A percentile compares a stretch with the other conserved stretches of the same genome.
Conservation (phyloP, 2,888 invertebrate species). For the Bombylius discolor region DNA sequence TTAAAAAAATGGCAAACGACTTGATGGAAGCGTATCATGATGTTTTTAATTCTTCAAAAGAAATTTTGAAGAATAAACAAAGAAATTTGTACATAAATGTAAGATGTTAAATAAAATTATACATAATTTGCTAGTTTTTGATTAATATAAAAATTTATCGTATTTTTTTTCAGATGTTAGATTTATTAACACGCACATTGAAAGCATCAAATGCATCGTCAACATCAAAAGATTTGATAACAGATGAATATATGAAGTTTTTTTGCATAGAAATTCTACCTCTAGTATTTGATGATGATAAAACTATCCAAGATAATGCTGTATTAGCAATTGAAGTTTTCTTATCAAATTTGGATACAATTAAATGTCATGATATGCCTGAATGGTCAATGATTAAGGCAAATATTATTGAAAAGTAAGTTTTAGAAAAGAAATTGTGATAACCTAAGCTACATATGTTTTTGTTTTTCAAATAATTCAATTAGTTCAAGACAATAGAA, state of each 20-base stretch:
- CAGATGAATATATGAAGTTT: conserved; percentile 31
- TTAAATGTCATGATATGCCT: conserved; percentile 33
- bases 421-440: not conserved
- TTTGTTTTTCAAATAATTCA: too few species aligned
- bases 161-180: conserved; percentile 28
- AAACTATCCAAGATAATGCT: conserved; percentile 27
- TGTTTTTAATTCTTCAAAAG: conserved; percentile 31
- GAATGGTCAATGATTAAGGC: conserved; percentile 36
- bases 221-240: conserved; percentile 25
- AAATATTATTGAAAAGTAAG: conserved; percentile 29
- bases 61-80: conserved; percentile 29
- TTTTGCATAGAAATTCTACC: conserved; percentile 42
- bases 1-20: not conserved
- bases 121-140: not conserved
- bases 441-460: too few species aligned
- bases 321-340: conserved; percentile 36
- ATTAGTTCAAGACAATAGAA: too few species aligned
- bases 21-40: conserved; percentile 24
- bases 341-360: conserved; percentile 31
- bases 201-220: conserved; percentile 26
- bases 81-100: conserved; percentile 33
- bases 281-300: conserved; percentile 31
- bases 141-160: conserved; percentile 2
- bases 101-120: conserved; percentile 17
- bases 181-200: conserved; percentile 32